Evolutionary conservation across 2,888 invertebrate species (phyloP), one percentile per base, ranked within the genome.

Genomic region (Silvanus unidentatus): DNA sequence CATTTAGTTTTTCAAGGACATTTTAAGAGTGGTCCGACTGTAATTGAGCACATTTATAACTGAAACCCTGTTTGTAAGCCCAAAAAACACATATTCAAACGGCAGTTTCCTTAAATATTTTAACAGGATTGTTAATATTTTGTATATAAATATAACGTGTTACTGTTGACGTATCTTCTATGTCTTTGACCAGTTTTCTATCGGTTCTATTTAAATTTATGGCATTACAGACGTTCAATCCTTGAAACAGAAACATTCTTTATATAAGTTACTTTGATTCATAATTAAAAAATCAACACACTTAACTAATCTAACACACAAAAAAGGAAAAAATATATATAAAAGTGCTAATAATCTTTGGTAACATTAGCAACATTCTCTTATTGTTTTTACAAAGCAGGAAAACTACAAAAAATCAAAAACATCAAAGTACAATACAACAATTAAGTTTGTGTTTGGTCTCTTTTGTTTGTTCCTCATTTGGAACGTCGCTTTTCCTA

Each of bases 91-190:
- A 28, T 8, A 32, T 3, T 68, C 62, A 72, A 48, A 72, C 71
- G 15, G 72, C 67, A 39, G 72, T 71, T 63, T 72, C 72, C 49
- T 69, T 65, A 57, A 72, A 71, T 52, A 72, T 65, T 60, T 72
- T 71, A 22, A 71, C 65, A 8, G 72, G 69, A 50, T 69, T 69
- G 52, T 70, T 62, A 44, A 70, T 63, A 53, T 69, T 70, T 58
- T 68, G 64, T 51, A 72, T 70, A 53, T 68, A 71, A 60, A 72
- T 68, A 54, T 69, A 72, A 50, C 65, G 64, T 40, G 64, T 64
- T 16, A 63, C 58, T n/a, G 22, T 3, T 22, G 22, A 8, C 22
- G 4, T 8, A 5, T 64, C 62, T 48, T 62, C 56, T 44, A 62
- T 57, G 47, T 64, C 66, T 51, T 65, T 67, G 47, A 61, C 55